A percentile compares a stretch with the other conserved stretches of the same genome.
Evolutionary conservation across 1,140 invertebrate genomes (phyloP).

Genomic region (Bombus affinis): DNA sequence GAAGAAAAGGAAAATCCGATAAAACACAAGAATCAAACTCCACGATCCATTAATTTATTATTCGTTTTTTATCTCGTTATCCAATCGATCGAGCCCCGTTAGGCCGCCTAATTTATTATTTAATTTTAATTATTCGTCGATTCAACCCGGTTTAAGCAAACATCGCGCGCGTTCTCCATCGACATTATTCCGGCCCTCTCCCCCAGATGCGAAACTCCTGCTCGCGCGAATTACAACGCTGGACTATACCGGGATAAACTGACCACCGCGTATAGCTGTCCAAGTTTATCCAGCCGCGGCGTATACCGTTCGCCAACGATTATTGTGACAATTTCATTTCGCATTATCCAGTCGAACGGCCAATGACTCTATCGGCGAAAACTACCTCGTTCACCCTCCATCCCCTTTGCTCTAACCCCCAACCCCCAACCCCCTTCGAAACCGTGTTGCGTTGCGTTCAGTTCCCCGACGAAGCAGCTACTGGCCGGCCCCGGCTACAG

Average conservation of each 20-base stretch:
- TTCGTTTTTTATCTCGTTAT: neutral
- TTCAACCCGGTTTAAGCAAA: neutral
- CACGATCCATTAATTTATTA: neutral
- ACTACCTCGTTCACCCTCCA: constrained; percentile 13
- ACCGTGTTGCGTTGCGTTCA: constrained; percentile 39
- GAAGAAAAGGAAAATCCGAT: too few relatives aligned
- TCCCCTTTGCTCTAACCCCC: constrained; percentile 40
- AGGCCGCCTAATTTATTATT: neutral
- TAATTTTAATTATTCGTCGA: neutral
- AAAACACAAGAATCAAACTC: neutral
- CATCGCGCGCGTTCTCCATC: neutral
- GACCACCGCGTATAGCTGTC: constrained; percentile 60
- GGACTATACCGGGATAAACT: constrained; percentile 17
- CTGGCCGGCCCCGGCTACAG: constrained; percentile 43
- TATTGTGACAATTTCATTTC: constrained; percentile 76
- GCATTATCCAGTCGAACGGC: constrained; percentile 62
- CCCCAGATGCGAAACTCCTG: neutral
- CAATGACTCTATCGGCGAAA: constrained; percentile 58
- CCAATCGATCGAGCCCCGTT: neutral
- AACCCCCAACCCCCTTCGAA: constrained; percentile 43
- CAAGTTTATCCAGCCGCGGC: constrained; percentile 62
- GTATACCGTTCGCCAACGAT: constrained; percentile 68
- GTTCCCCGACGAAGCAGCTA: neutral
- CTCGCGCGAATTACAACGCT: constrained; percentile 31
- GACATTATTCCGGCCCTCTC: neutral